phyloP scores from a whole-genome alignment of 2,797 vertebrate genomes.

The Sus cebifrons region DNA sequence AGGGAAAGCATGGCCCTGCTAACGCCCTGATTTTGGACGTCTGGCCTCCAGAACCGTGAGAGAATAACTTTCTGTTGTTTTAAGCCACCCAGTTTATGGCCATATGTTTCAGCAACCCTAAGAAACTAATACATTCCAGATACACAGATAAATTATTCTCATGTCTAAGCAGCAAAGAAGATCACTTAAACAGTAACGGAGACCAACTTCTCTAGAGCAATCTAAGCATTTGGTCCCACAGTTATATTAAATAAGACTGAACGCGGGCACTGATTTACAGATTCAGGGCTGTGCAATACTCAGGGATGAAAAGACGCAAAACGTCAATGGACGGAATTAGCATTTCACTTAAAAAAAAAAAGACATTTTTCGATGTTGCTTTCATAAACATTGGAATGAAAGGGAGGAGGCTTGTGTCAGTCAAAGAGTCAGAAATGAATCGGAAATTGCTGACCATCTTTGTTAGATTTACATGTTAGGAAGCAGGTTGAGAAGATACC shows the following conservation, averaged over 20 bases:
- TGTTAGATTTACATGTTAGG: background rate
- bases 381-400: background rate
- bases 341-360: background rate
- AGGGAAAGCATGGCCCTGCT: accelerated
- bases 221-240: background rate
- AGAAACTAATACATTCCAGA: background rate
- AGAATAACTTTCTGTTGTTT: background rate
- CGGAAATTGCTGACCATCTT: background rate
- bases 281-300: background rate
- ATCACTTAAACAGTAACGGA: background rate
- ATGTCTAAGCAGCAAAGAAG: background rate
- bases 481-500: background rate
- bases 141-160: background rate
- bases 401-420: background rate
- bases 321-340: accelerated
- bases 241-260: background rate
- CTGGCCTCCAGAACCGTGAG: background rate
- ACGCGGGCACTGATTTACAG: accelerated
- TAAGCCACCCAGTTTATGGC: background rate
- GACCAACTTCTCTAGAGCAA: background rate
- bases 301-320: background rate
- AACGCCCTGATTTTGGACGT: background rate
- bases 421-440: background rate
- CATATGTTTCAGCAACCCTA: background rate
- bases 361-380: background rate